phyloP scores from a whole-genome alignment of 1,140 invertebrate species.

The Leptinotarsa lineolata region DNA sequence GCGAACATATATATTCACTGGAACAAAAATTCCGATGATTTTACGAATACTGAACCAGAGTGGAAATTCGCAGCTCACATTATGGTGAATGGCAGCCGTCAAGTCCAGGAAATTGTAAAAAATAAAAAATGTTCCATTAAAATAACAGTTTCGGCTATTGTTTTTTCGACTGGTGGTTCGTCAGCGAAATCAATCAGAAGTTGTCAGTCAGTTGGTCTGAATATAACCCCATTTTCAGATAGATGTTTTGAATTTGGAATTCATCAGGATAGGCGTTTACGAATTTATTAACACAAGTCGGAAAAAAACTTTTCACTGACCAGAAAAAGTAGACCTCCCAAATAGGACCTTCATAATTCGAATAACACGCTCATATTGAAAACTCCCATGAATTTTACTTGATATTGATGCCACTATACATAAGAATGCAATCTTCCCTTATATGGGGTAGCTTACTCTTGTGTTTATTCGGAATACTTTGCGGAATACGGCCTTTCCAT shows the following conservation, averaged over 20 bases:
- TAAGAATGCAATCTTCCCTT: too few species aligned
- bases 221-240: background rate
- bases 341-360: too few species aligned
- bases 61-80: constrained; percentile 13
- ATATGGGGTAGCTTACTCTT: too few species aligned
- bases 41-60: constrained; percentile 14
- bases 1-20: background rate
- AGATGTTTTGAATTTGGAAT: background rate
- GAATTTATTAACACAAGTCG: too few species aligned
- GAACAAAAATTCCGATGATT: constrained; percentile 26
- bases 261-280: background rate
- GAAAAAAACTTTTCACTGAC: too few species aligned
- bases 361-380: too few species aligned
- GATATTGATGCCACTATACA: too few species aligned
- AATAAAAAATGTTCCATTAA: constrained; percentile 18
- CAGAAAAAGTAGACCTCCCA: too few species aligned
- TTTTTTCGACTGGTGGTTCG: constrained; percentile 11
- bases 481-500: too few species aligned
- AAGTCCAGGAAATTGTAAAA: constrained; percentile 17
- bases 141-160: background rate
- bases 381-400: too few species aligned
- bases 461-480: too few species aligned
- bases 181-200: constrained; percentile 5
- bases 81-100: constrained; percentile 24
- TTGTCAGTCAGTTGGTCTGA: background rate